Percentiles rank a stretch among this genome's conserved stretches.
These are phyloP conservation scores for Creontiades dilutus DNA, from an alignment of 2,888 invertebrate species.

Conservation along the genomic window DNA sequence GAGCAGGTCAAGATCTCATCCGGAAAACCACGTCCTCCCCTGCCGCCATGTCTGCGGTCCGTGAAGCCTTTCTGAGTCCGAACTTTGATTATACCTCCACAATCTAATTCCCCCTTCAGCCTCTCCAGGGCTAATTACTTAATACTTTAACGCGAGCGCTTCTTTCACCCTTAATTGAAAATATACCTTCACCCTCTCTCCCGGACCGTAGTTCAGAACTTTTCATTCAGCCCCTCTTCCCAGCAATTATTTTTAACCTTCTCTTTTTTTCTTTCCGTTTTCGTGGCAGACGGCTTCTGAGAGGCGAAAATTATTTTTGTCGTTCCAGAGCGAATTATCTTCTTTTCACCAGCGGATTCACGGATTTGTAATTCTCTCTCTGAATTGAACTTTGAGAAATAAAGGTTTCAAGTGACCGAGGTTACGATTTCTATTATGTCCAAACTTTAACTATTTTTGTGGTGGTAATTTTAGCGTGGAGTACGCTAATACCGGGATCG, in stretches of 20 bases:
- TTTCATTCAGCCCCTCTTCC: conserved; percentile 27
- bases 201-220: neutral
- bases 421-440: neutral
- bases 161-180: conserved; percentile 19
- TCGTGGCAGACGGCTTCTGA: conserved; percentile 23
- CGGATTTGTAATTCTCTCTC: conserved; percentile 11
- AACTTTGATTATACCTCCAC: conserved; percentile 8
- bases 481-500: no score
- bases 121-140: conserved; percentile 3
- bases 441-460: neutral
- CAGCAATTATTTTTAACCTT: conserved; percentile 16
- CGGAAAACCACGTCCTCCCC: no score
- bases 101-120: conserved; percentile 21
- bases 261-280: conserved; percentile 2
- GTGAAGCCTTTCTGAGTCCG: neutral
- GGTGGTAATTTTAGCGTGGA: no score
- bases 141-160: conserved; percentile 14
- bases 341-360: conserved; percentile 24
- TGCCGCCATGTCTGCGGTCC: neutral
- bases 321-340: neutral
- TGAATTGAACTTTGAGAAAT: neutral
- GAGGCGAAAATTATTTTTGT: conserved; percentile 1
- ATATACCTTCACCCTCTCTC: conserved; percentile 8
- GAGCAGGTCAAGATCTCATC: no score
- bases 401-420: neutral